phyloP scores from a whole-genome alignment of 2,888 invertebrate genomes.

The Thymelicus lineola region DNA sequence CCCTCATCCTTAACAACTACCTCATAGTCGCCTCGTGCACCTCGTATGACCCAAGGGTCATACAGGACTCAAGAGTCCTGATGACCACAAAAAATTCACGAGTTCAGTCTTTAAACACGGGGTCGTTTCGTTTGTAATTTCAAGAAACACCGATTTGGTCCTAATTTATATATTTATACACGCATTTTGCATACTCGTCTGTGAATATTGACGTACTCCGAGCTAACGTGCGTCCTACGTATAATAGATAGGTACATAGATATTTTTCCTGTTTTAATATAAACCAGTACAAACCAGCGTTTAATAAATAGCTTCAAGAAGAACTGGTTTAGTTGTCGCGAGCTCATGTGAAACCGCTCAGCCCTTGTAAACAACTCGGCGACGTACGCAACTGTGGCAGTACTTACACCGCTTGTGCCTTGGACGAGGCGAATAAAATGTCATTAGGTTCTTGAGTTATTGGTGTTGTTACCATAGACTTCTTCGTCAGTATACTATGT shows the following conservation, averaged over 20 bases:
- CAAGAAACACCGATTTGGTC: not conserved
- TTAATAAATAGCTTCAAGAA: conserved; percentile 22
- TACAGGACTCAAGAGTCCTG: too few species aligned
- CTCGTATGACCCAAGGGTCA: too few species aligned
- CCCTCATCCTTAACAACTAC: conserved; percentile 4
- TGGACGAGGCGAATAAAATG: too few species aligned
- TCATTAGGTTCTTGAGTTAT: too few species aligned
- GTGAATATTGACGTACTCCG: not conserved
- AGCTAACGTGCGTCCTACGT: not conserved
- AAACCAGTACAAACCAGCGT: conserved; percentile 28
- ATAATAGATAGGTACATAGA: not conserved
- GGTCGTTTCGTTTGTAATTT: not conserved
- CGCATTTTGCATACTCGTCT: too few species aligned
- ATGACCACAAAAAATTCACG: too few species aligned
- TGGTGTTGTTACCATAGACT: too few species aligned
- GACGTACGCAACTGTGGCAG: not conserved
- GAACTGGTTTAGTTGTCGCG: conserved; percentile 24
- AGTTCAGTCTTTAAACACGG: too few species aligned
- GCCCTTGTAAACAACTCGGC: conserved; percentile 3
- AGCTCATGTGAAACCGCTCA: conserved; percentile 18
- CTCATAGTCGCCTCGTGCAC: not conserved
- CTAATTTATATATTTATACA: not conserved
- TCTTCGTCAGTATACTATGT: too few species aligned
- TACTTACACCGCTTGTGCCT: not conserved
- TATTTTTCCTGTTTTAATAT: conserved; percentile 27